Evolutionary conservation across 2,888 invertebrate species (phyloP), one percentile per base, ranked within the genome.

Genomic region (Aelia acuminata): DNA sequence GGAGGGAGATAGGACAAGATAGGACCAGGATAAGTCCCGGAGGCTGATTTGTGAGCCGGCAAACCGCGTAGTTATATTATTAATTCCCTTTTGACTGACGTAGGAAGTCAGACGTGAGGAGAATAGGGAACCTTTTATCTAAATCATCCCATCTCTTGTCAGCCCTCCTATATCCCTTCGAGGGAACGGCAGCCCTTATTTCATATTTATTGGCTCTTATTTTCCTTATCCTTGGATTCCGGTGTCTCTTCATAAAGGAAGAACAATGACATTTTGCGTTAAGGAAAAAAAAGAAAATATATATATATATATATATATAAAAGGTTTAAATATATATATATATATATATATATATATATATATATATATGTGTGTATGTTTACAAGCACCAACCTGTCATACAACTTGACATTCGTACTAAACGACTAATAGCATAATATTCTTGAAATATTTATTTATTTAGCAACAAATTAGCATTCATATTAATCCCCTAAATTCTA

Each of bases 21-120:
- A 26, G 85, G 8, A 49, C 49, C 26, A 20, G 31, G 85, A 85
- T 85, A 85, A 85, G 85, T 11, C 15, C 10, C 20, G 8, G 85
- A 11, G 48, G 85, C 49, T 50, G 85, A 85, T 85, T 85, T 85
- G 85, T 85, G 85, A 50, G 49, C 85, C 49, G 49, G 84, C 49
- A 35, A 85, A 85, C 85, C 85, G 85, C 85, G 26, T 85, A 84
- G 49, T 85, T 85, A 75, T 85, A 85, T 85, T 85, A 85, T 85
- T 85, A 85, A 85, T 85, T 85, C 85, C 35, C 31, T 7, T 53
- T 85, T 85, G 85, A 50, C 49, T 84, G 84, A 84, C 84, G 84
- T 84, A 26, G n/a, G 48, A 15, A 47, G 35, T 4, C 13, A 50
- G 85, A 85, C 85, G 85, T 85, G 85, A 85, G 50, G 49, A 50